phyloP scores from a whole-genome alignment of 2,113 vertebrate genomes.

The Suricata suricatta region DNA sequence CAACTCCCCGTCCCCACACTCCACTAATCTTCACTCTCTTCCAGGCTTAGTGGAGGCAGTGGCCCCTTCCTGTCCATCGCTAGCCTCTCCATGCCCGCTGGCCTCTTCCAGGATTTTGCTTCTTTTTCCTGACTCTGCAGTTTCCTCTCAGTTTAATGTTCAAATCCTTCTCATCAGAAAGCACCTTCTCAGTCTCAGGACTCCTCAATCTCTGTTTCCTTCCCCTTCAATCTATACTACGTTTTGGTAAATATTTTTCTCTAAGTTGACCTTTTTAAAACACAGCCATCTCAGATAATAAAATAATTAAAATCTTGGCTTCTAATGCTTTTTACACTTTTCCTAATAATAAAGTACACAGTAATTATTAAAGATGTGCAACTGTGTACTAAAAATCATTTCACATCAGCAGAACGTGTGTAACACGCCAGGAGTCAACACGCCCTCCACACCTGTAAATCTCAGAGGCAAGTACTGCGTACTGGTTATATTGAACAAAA shows the following conservation, averaged over 20 bases:
- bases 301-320: not conserved
- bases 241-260: not conserved
- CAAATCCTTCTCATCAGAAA: not conserved
- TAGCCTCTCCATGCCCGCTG: not conserved
- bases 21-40: not conserved
- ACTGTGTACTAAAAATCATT: not conserved
- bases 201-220: not conserved
- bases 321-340: slow-evolving; percentile 3
- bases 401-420: not conserved
- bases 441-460: not conserved
- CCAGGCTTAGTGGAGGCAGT: not conserved
- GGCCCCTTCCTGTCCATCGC: not conserved
- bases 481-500: not conserved
- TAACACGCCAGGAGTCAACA: not conserved
- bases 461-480: not conserved
- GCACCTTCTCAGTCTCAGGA: not conserved
- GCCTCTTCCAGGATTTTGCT: not conserved
- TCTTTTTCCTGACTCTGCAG: not conserved
- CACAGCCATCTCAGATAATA: not conserved
- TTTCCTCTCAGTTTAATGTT: not conserved
- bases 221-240: not conserved
- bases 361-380: not conserved
- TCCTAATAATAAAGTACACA: not conserved
- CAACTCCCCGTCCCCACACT: not conserved
- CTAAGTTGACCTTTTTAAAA: slow-evolving; percentile 27